Evolutionary conservation across 2,888 invertebrate species (phyloP).

Genomic region (Eurois occulta): DNA sequence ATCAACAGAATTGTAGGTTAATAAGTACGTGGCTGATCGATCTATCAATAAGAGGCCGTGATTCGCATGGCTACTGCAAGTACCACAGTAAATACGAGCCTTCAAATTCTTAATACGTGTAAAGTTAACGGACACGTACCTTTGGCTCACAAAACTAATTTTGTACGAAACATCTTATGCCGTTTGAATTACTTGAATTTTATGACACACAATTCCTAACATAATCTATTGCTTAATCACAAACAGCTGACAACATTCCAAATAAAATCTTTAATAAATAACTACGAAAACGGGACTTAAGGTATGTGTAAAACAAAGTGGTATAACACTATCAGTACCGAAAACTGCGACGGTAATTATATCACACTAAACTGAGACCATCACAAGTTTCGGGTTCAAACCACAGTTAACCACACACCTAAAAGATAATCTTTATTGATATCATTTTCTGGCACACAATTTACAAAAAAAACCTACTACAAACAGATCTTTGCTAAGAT

Average conservation of each 20-base stretch:
- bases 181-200: constrained; percentile 23
- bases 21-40: constrained; percentile 63
- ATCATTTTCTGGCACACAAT: constrained; percentile 70
- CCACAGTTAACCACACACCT: constrained; percentile 44
- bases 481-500: constrained; percentile 81
- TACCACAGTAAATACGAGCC: neutral
- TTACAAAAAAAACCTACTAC: constrained; percentile 65
- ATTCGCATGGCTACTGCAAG: neutral
- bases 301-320: constrained; percentile 38
- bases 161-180: constrained; percentile 6
- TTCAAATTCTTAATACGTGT: neutral
- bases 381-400: constrained; percentile 15
- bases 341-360: constrained; percentile 23
- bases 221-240: constrained; percentile 48
- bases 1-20: constrained; percentile 53
- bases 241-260: constrained; percentile 61
- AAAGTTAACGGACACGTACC: neutral
- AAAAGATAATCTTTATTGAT: constrained; percentile 45
- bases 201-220: constrained; percentile 29
- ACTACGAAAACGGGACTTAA: constrained; percentile 44
- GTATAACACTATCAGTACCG: constrained; percentile 10
- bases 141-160: constrained; percentile 11
- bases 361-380: constrained; percentile 38
- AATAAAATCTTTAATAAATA: constrained; percentile 68
- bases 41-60: neutral